Base-by-base conservation (phyloP, 2,113 vertebrate species). In the Dicaeum eximium region DNA sequence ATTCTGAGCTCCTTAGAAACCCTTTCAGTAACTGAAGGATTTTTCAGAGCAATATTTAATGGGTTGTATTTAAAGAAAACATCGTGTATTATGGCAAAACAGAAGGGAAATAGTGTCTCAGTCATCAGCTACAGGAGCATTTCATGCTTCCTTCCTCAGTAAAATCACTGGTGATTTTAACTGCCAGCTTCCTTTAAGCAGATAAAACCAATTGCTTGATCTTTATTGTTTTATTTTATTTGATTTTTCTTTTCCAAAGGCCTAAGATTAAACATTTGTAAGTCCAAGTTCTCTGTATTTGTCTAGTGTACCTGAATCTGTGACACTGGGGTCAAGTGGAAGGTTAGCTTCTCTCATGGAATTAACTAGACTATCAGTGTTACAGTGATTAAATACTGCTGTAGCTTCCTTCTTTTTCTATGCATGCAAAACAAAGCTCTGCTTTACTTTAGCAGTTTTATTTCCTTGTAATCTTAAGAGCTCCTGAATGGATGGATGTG, bases 1-100 rank as follows among this genome's bases (percentile, higher is more conserved):
- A 61, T 86, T 95, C 62, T 47, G 91, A 87, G 69, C 54, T 92
- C 83, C 96, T 71, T 72, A 89, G 82, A 95, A 95, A 93, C 56
- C 30, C 42, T 86, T 81, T 81, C 75, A 78, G 80, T 88, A 72
- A 94, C 85, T 75, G 71, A 82, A 92, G 47, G 66, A 48, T 88
- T 96, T 95, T 82, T 95, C 81, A 90, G 89, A 80, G 69, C 45
- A 72, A 4, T 66, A 48, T 95, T 93, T 86, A 88, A 80, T 60
- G 64, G 47, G 11, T 67, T 83, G 28, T 66, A 51, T 85, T 92
- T 91, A 92, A 86, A 90, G 72, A 72, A 77, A 82, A 61, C 18
- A 30, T 90, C 44, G 30, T 57, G 10, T 75, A 44, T 61, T 94
- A 79, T 93, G 71, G 47, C 47, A 80, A 83, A 92, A 86, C 35